Evolutionary conservation across 2,797 vertebrate species (phyloP).

Genomic region (Masticophis lateralis): DNA sequence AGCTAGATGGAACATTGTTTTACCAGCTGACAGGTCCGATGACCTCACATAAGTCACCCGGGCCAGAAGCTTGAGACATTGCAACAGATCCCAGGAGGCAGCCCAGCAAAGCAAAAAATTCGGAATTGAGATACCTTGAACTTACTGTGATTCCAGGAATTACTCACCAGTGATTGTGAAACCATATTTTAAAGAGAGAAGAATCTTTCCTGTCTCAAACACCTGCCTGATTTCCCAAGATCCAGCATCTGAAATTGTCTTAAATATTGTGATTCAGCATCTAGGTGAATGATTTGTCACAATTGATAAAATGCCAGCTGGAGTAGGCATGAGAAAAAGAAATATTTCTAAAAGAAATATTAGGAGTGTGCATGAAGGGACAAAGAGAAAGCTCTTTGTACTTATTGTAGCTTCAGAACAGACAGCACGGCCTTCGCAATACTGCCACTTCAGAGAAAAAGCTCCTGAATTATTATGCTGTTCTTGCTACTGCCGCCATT

Average conservation of each 20-base stretch:
- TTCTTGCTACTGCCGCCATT: background rate
- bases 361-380: background rate
- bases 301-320: slow-evolving; percentile 25
- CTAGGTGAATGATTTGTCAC: slow-evolving; percentile 6
- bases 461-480: background rate
- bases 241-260: background rate
- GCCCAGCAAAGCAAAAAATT: background rate
- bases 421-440: background rate
- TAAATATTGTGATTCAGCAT: slow-evolving; percentile 7
- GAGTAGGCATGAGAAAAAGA: background rate
- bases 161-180: background rate
- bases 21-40: background rate
- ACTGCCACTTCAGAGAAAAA: background rate
- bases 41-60: background rate
- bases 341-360: background rate
- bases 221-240: background rate
- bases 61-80: background rate
- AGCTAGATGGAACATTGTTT: background rate
- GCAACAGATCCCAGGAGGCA: background rate
- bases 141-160: background rate
- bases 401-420: background rate
- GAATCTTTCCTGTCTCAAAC: background rate
- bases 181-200: background rate
- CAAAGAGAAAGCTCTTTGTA: background rate
- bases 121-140: background rate